phyloP scores from a whole-genome alignment of 2,888 invertebrate species.

The Clitarchus hookeri region DNA sequence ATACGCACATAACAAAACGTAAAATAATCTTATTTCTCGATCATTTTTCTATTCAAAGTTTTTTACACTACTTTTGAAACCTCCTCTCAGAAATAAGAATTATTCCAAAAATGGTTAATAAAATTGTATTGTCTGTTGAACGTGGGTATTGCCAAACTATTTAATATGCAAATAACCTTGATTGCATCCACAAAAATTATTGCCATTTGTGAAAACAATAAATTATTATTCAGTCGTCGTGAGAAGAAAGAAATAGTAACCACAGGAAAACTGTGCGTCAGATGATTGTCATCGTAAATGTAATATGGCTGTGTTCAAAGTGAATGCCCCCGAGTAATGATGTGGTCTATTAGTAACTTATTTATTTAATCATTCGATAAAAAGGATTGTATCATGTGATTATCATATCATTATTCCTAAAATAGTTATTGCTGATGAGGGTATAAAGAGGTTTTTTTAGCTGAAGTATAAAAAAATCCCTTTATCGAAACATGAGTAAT shows the following conservation, averaged over 20 bases:
- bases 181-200: background rate
- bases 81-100: background rate
- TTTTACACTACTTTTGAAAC: slow-evolving; percentile 38
- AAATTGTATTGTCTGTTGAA: slow-evolving; percentile 22
- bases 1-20: slow-evolving; percentile 29
- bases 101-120: background rate
- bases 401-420: slow-evolving; percentile 26
- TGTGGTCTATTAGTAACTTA: slow-evolving; percentile 24
- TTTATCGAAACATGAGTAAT: slow-evolving; percentile 16
- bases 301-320: slow-evolving; percentile 1
- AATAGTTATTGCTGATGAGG: slow-evolving; percentile 19
- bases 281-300: background rate
- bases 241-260: slow-evolving; percentile 16
- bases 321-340: background rate
- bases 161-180: background rate
- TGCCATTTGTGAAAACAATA: background rate
- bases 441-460: background rate
- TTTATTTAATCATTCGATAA: slow-evolving; percentile 23
- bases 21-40: slow-evolving; percentile 32
- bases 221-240: background rate
- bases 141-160: background rate
- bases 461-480: background rate
- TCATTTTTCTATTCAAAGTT: slow-evolving; percentile 35
- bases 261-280: background rate
- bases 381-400: background rate